phyloP scores from a whole-genome alignment of 2,888 invertebrate genomes.

The Dexiosoma caninum region DNA sequence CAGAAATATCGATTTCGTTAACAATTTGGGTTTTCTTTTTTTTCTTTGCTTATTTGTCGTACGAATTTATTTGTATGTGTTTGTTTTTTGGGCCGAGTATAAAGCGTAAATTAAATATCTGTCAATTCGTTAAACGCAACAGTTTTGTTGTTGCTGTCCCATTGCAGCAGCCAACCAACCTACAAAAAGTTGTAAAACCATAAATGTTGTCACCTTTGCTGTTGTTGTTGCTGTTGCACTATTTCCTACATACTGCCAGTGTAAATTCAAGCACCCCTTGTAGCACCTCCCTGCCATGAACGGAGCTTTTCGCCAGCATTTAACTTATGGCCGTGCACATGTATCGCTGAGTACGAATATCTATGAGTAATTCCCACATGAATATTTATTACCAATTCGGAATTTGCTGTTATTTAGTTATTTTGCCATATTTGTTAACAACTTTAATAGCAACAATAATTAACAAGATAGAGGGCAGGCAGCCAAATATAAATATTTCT shows the following conservation, averaged over 20 bases:
- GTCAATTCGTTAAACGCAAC: slow-evolving; percentile 62
- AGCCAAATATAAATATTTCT: slow-evolving; percentile 13
- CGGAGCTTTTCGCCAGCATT: neutral
- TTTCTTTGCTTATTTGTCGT: neutral
- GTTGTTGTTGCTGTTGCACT: slow-evolving; percentile 29
- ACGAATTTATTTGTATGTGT: neutral
- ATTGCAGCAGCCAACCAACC: slow-evolving; percentile 37
- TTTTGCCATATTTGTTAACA: slow-evolving; percentile 47
- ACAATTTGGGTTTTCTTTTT: no score
- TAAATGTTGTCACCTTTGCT: slow-evolving; percentile 61
- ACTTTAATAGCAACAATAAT: slow-evolving; percentile 20
- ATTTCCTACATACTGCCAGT: slow-evolving; percentile 1
- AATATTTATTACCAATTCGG: slow-evolving; percentile 43
- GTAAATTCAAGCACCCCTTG: neutral
- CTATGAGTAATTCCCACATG: slow-evolving; percentile 60
- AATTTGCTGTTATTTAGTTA: slow-evolving; percentile 26
- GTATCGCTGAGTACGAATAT: no score
- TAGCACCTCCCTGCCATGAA: neutral
- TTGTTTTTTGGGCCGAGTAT: slow-evolving; percentile 6
- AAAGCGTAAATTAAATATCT: slow-evolving; percentile 62
- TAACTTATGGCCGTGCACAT: neutral
- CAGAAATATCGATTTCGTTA: slow-evolving; percentile 25
- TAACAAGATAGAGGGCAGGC: slow-evolving; percentile 43
- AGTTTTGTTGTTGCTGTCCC: slow-evolving; percentile 54
- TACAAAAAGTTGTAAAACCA: slow-evolving; percentile 61